These are phyloP conservation scores for Erebia palarica DNA, from an alignment of 2,888 invertebrate species.

Conservation along the genomic window DNA sequence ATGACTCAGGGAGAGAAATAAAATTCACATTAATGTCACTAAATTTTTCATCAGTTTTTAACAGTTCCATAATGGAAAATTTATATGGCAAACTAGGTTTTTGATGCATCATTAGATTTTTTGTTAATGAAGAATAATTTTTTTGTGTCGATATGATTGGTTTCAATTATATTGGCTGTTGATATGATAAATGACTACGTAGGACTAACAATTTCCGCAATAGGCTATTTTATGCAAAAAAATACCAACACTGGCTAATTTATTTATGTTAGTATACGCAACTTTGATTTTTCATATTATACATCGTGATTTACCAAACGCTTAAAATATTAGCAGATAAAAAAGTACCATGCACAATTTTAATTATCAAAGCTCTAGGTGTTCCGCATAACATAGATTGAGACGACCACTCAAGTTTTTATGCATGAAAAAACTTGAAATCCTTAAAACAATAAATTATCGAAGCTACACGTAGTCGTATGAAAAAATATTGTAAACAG, in stretches of 20 bases:
- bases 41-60: too few relatives aligned
- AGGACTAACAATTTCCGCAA: conserved; percentile 17
- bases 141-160: background rate
- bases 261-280: background rate
- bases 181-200: conserved; percentile 15
- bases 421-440: background rate
- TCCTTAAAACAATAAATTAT: background rate
- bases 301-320: conserved; percentile 14
- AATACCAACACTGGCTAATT: background rate
- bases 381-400: background rate
- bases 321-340: conserved; percentile 11
- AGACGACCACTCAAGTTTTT: conserved; percentile 10
- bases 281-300: background rate
- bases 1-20: too few relatives aligned
- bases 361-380: conserved; percentile 13
- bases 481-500: background rate
- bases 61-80: background rate
- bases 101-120: background rate
- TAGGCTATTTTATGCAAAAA: conserved; percentile 13
- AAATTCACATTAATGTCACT: too few relatives aligned
- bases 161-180: background rate
- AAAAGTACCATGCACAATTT: background rate
- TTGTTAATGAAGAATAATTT: background rate
- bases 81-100: background rate
- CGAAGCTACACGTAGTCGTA: background rate